phyloP scores from a whole-genome alignment of 1,140 invertebrate genomes.

The Lordiphosa mommai region DNA sequence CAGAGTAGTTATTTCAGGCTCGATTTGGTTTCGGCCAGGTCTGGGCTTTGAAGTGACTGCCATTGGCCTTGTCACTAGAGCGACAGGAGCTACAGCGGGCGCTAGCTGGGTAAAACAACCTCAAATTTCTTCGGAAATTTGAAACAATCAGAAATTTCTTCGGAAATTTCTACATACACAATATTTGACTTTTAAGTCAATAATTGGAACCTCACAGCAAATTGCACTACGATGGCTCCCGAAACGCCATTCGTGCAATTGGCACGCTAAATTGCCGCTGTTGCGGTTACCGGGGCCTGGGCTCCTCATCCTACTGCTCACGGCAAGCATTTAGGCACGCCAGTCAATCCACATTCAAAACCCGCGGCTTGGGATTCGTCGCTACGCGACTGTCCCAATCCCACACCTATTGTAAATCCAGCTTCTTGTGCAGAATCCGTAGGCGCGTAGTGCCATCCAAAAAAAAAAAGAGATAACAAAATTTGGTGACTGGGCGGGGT shows the following conservation, averaged over 20 bases:
- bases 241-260: conserved; percentile 62
- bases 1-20: neutral
- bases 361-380: conserved; percentile 39
- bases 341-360: conserved; percentile 14
- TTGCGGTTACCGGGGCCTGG: conserved; percentile 10
- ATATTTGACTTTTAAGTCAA: conserved; percentile 31
- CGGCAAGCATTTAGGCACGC: conserved; percentile 56
- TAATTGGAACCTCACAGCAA: too few relatives aligned
- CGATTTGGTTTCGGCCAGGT: conserved; percentile 2
- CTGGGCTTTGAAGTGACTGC: neutral
- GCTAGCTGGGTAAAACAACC: conserved; percentile 21
- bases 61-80: conserved; percentile 16
- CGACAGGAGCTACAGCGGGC: conserved; percentile 31
- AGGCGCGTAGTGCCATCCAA: conserved; percentile 43
- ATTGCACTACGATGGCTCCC: conserved; percentile 63
- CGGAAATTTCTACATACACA: too few relatives aligned
- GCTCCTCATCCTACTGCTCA: conserved; percentile 15
- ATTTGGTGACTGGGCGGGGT: conserved; percentile 12
- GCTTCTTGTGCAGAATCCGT: conserved; percentile 51
- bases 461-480: too few relatives aligned
- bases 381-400: conserved; percentile 29
- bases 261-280: conserved; percentile 46
- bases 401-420: conserved; percentile 12
- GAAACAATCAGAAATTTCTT: too few relatives aligned
- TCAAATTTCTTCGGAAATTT: conserved; percentile 33